Evolutionary conservation across 1,140 invertebrate genomes (phyloP).

Genomic region (Riptortus pedestris): DNA sequence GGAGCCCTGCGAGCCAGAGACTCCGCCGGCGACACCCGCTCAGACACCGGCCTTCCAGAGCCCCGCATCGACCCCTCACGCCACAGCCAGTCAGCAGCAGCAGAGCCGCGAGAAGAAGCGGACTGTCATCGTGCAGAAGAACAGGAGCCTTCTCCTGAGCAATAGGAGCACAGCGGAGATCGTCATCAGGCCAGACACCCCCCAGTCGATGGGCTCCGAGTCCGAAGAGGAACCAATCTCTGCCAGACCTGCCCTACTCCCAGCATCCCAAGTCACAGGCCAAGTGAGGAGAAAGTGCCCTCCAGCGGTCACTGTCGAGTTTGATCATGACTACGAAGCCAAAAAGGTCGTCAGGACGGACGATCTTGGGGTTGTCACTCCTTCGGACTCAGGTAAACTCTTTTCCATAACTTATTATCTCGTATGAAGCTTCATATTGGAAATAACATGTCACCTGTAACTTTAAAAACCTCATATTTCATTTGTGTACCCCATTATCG

Average conservation of each 20-base stretch:
- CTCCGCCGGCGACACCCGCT: no score
- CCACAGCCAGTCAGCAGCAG: not conserved
- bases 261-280: conserved; percentile 34
- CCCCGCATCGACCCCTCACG: not conserved
- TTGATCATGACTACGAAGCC: conserved; percentile 32
- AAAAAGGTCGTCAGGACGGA: conserved; percentile 44
- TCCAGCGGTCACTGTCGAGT: not conserved
- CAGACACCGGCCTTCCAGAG: no score
- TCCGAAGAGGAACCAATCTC: conserved; percentile 19
- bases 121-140: not conserved
- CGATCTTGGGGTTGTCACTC: conserved; percentile 61
- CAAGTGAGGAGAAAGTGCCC: conserved; percentile 32
- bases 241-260: conserved; percentile 33
- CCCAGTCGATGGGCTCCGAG: conserved; percentile 21
- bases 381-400: conserved; percentile 81
- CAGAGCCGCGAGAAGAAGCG: not conserved
- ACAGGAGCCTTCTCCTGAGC: conserved; percentile 36
- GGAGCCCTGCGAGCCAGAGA: not conserved
- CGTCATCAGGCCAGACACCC: conserved; percentile 22
- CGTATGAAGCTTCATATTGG: no score
- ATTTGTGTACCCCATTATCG: no score
- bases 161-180: conserved; percentile 32
- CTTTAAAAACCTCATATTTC: no score
- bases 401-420: no score
- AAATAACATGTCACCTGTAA: no score